These are phyloP conservation scores for Triplophysa siluroides DNA, from an alignment of 2,113 vertebrate genomes.

Conservation along the genomic window DNA sequence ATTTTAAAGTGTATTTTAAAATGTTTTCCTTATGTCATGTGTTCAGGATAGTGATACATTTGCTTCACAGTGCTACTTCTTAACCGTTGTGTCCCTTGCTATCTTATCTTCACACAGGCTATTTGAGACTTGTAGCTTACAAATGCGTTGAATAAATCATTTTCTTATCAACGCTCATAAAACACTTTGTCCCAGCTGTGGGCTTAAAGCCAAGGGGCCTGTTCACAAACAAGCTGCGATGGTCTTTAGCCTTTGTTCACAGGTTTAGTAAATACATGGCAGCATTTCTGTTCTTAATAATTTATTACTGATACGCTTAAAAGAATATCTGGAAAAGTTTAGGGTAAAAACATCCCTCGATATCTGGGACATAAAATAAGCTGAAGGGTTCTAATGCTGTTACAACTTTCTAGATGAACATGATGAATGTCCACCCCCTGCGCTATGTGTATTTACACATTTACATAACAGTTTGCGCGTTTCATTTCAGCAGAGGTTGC, in stretches of 20 bases:
- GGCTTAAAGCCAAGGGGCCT: conserved; percentile 50
- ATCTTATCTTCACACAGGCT: conserved; percentile 62
- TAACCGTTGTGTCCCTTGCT: conserved; percentile 61
- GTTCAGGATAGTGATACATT: conserved; percentile 68
- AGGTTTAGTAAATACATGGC: conserved; percentile 15
- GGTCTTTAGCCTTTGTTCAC: conserved; percentile 42
- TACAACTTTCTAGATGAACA: conserved; percentile 45
- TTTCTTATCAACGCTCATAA: conserved; percentile 64
- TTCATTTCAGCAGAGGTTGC: conserved; percentile 52
- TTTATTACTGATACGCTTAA: neutral
- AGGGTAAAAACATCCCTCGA: neutral
- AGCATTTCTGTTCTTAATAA: neutral
- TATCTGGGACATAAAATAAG: neutral
- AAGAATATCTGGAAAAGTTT: conserved; percentile 5
- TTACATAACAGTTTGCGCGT: conserved; percentile 45
- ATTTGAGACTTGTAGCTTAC: conserved; percentile 66
- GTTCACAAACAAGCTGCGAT: conserved; percentile 28
- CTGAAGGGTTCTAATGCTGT: conserved; percentile 8
- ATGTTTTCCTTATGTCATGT: conserved; percentile 1
- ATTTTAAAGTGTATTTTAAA: too few species aligned
- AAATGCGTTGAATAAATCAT: conserved; percentile 70
- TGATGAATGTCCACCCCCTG: conserved; percentile 46
- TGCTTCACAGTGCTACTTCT: conserved; percentile 50
- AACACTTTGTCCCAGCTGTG: conserved; percentile 46
- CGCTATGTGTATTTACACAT: conserved; percentile 58